Evolutionary conservation across 2,113 vertebrate species (phyloP), one percentile per base, ranked within the genome.

Genomic region (Barbus barbus): DNA sequence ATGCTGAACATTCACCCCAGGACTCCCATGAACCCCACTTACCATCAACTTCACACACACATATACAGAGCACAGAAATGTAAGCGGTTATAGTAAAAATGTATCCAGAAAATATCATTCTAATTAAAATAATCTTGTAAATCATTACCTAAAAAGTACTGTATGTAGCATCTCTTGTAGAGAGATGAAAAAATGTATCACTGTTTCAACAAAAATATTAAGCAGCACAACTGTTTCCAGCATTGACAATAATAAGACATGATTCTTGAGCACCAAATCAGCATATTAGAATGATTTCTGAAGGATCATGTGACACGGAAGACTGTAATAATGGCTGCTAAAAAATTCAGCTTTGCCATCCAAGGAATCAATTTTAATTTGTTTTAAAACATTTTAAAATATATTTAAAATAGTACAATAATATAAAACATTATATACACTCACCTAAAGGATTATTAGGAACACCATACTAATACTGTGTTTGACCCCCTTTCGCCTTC

Each of bases 21-120:
- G 91, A 69, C 18, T 98, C 96, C 98, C 98, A 99, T 8, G 90
- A 89, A 6, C 96, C 95, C 98, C 98, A 99, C 81, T 91, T 95
- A 73, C 98, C 97, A 90, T 99, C 95, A 89, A 96, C 98, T 99
- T 65, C 1, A 76, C 6, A 87, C 56, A 69, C 4, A 84, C 38
- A 83, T 4, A 77, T 5, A 41, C 20, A 85, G 36, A 79, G 41
- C 28, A 79, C 26, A 81, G 8, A 65, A 56, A 7, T 65, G 26
- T 11, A 75, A 31, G 26, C 14, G 18, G 12, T 74, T 9, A 26
- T 9, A 24, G 11, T 38, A 18, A 76, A 76, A 76, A 76, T 11
- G 4, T 46, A 46, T 74, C 0, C 1, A 24, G 33, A 65, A 6
- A 28, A 65, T 31, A 5, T 24, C 1, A 44, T 73, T 46, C 13